phyloP scores from a whole-genome alignment of 2,113 vertebrate genomes.

The Calyptomena viridis region DNA sequence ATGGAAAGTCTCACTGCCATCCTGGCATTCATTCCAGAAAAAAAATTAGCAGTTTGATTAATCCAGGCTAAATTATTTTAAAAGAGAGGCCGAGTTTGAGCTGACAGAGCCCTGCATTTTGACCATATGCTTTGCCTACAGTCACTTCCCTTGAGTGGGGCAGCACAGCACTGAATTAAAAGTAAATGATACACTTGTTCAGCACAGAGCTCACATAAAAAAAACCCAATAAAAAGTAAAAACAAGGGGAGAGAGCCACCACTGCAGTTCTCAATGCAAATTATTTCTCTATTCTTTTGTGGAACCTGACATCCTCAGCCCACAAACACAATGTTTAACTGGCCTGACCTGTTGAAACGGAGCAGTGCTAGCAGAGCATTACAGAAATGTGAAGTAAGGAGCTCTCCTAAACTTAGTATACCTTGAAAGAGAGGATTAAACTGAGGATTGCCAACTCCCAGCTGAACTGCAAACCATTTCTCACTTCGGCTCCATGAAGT shows the following conservation, averaged over 20 bases:
- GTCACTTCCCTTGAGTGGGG: not conserved
- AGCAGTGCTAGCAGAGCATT: not conserved
- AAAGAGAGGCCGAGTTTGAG: not conserved
- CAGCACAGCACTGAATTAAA: not conserved
- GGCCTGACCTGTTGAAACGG: not conserved
- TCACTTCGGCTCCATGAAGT: not conserved
- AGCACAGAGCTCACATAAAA: not conserved
- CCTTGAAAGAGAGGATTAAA: slow-evolving; percentile 19
- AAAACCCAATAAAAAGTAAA: not conserved
- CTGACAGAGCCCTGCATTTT: not conserved
- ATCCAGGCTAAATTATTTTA: not conserved
- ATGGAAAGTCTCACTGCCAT: not conserved
- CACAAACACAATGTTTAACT: not conserved
- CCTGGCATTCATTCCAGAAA: not conserved
- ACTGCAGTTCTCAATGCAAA: not conserved
- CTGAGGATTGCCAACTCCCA: not conserved
- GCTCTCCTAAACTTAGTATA: not conserved
- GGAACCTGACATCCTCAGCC: not conserved
- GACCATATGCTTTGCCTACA: not conserved
- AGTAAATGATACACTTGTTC: not conserved
- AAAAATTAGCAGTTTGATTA: not conserved
- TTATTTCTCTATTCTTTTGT: slow-evolving; percentile 19
- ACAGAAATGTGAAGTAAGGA: slow-evolving; percentile 2
- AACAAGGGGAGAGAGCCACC: not conserved
- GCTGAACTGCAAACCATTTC: not conserved